Percentiles rank a stretch among this genome's conserved stretches.
Conservation (phyloP, 2,113 vertebrate genomes). For the Brachypodius melanocephalos region DNA sequence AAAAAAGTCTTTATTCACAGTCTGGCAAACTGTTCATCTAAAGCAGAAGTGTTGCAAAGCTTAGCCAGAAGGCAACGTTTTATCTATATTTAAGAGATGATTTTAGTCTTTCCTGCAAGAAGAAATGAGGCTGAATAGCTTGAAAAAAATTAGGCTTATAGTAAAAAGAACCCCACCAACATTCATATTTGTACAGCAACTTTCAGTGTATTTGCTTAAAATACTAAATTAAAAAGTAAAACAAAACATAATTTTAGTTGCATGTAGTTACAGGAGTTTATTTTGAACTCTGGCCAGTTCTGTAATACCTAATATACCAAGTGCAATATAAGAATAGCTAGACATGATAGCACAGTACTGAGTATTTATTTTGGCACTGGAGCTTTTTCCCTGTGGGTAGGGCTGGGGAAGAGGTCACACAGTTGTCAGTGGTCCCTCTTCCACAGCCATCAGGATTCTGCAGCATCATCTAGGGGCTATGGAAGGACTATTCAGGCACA, state of each 20-base stretch:
- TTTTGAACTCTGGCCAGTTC: slow-evolving; percentile 15
- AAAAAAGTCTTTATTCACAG: neutral
- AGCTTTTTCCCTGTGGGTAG: neutral
- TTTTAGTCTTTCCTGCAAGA: neutral
- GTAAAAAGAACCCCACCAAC: neutral
- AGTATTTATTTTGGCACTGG: neutral
- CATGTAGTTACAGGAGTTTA: slow-evolving; percentile 17
- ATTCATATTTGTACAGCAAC: neutral
- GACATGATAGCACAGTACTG: neutral
- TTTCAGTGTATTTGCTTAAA: slow-evolving; percentile 5
- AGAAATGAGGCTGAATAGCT: neutral
- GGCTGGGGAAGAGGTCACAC: neutral
- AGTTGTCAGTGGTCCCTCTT: neutral
- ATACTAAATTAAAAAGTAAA: slow-evolving; percentile 27
- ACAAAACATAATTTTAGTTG: slow-evolving; percentile 1
- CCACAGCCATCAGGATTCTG: neutral
- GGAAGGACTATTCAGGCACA: neutral
- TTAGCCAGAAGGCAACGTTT: neutral
- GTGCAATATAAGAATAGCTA: neutral
- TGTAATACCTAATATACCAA: neutral
- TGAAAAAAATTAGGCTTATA: neutral
- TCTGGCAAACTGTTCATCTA: neutral
- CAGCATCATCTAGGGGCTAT: neutral
- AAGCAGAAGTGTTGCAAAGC: neutral
- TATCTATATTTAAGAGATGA: neutral